Evolutionary conservation across 2,113 vertebrate genomes (phyloP).

Genomic region (Halichoerus grypus): DNA sequence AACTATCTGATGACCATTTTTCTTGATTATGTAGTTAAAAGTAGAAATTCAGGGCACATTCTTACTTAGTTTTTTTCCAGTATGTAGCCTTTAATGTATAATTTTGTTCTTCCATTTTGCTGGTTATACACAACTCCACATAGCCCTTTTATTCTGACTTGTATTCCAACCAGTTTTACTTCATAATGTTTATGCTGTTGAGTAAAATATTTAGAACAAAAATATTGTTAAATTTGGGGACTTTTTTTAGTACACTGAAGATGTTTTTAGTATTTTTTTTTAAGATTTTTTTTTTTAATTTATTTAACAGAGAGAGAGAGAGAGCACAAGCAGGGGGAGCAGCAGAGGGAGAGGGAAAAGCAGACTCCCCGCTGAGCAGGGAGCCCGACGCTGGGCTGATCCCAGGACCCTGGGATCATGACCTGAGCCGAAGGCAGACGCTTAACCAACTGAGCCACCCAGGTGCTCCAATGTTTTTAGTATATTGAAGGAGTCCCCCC

Average conservation of each 20-base stretch:
- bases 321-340: too few relatives aligned
- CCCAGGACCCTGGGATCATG: too few relatives aligned
- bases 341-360: too few relatives aligned
- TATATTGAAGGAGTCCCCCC: not conserved
- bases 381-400: too few relatives aligned
- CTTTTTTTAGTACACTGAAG: not conserved
- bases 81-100: not conserved
- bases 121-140: not conserved
- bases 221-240: not conserved
- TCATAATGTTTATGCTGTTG: not conserved
- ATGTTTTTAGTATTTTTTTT: not conserved
- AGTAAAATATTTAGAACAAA: slow-evolving; percentile 34
- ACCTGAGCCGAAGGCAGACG: too few relatives aligned
- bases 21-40: slow-evolving; percentile 24
- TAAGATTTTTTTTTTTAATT: too few relatives aligned
- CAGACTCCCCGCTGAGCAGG: too few relatives aligned
- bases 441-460: too few relatives aligned
- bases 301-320: too few relatives aligned
- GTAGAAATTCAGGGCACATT: not conserved
- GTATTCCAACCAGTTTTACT: not conserved
- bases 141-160: not conserved
- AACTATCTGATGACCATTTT: not conserved
- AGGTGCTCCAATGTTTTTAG: not conserved
- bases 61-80: not conserved
- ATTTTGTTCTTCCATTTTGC: not conserved